Conservation (phyloP, 2,797 vertebrate genomes). For the Lepilemur ruficaudatus region DNA sequence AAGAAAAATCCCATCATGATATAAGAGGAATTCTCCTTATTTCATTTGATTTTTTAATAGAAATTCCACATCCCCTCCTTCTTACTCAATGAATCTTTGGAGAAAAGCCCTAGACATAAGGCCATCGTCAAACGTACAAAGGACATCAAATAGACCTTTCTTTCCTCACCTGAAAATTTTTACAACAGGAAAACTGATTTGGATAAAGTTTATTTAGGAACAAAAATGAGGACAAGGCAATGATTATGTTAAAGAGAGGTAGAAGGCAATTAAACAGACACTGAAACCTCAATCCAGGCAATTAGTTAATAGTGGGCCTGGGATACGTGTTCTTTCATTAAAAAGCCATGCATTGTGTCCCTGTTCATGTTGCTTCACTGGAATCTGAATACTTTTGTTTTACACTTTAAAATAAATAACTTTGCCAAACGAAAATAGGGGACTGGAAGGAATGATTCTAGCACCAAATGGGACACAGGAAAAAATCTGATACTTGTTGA, state of each 20-base stretch:
- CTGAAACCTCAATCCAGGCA: neutral
- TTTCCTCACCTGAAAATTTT: neutral
- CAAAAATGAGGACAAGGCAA: neutral
- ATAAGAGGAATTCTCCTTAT: neutral
- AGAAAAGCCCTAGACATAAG: neutral
- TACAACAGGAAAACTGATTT: neutral
- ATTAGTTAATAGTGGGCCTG: neutral
- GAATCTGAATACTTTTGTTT: neutral
- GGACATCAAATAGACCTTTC: neutral
- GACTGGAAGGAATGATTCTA: neutral
- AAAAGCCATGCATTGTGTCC: neutral
- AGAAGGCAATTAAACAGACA: neutral
- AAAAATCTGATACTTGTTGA: neutral
- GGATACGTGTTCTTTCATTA: neutral
- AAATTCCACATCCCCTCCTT: neutral
- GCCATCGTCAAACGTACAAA: neutral
- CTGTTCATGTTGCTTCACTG: neutral
- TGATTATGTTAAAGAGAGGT: neutral
- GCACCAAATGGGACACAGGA: neutral
- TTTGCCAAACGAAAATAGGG: neutral
- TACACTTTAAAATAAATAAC: constrained; percentile 10
- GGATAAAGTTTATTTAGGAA: neutral
- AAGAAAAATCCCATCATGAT: constrained; percentile 11
- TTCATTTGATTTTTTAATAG: neutral
- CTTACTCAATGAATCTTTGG: neutral